A percentile compares a stretch with the other conserved stretches of the same genome.
phyloP scores from a whole-genome alignment of 2,888 invertebrate species.

The Dioctria rufipes region DNA sequence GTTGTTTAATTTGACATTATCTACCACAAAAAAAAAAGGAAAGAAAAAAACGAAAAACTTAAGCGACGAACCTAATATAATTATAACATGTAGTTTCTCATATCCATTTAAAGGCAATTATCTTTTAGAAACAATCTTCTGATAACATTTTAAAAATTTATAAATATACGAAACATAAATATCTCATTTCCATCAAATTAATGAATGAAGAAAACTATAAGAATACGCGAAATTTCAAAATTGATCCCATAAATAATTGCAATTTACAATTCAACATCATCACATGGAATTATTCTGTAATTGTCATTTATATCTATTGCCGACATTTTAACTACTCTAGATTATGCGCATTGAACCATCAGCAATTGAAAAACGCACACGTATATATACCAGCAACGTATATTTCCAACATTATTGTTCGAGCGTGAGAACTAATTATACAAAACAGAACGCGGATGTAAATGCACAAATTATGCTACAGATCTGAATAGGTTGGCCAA shows the following conservation, averaged over 20 bases:
- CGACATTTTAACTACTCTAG: slow-evolving; percentile 41
- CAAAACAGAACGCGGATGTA: slow-evolving; percentile 57
- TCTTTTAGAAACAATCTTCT: no score
- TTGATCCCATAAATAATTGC: slow-evolving; percentile 43
- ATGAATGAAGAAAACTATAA: neutral
- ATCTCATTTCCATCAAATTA: neutral
- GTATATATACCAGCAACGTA: no score
- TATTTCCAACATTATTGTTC: slow-evolving; percentile 1
- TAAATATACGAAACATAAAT: no score
- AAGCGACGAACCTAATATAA: no score
- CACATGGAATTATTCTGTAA: slow-evolving; percentile 30
- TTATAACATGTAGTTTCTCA: no score
- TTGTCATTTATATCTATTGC: slow-evolving; percentile 44
- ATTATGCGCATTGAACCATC: slow-evolving; percentile 28
- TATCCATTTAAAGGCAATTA: no score
- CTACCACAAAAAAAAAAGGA: no score
- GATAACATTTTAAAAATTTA: no score
- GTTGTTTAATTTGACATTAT: no score
- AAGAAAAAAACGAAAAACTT: no score
- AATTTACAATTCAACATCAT: slow-evolving; percentile 13
- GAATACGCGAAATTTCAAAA: neutral
- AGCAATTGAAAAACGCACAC: no score
- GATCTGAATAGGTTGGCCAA: slow-evolving; percentile 38
- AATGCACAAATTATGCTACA: slow-evolving; percentile 55
- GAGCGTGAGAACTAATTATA: slow-evolving; percentile 58